These are phyloP conservation scores for Halcyon leucocephala DNA, from an alignment of 2,797 vertebrate species.

Conservation along the genomic window DNA sequence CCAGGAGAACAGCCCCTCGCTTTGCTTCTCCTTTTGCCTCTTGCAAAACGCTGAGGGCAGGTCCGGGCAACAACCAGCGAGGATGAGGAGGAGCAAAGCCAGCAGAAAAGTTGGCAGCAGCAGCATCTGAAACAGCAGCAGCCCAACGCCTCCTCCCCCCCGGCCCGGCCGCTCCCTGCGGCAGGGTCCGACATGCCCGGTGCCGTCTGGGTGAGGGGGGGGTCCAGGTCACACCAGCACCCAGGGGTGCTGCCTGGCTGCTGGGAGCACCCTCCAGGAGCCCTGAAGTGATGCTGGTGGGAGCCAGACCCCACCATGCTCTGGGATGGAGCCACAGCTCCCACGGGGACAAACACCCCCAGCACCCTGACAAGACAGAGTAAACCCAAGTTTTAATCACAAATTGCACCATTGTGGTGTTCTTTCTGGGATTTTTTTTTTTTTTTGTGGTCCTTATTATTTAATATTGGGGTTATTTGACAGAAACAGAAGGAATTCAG, in stretches of 20 bases:
- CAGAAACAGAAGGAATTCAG: constrained; percentile 8
- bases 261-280: not conserved
- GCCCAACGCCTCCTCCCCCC: not conserved
- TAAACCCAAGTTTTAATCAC: not conserved
- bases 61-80: not conserved
- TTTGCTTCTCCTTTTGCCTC: not conserved
- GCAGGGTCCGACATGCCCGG: not conserved
- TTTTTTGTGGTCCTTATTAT: not conserved
- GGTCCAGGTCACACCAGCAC: rapidly evolving
- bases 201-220: rapidly evolving
- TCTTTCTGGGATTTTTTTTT: no score
- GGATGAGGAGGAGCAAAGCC: not conserved
- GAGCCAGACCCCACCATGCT: not conserved
- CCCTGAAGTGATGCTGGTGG: not conserved
- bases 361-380: not conserved
- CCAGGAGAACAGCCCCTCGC: not conserved
- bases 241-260: not conserved
- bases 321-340: not conserved
- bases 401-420: not conserved
- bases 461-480: not conserved
- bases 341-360: not conserved
- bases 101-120: not conserved
- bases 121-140: not conserved
- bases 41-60: not conserved
- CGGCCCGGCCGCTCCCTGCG: rapidly evolving